Evolutionary conservation across 2,113 vertebrate species (phyloP), one percentile per base, ranked within the genome.

Genomic region (Toxostoma redivivum): DNA sequence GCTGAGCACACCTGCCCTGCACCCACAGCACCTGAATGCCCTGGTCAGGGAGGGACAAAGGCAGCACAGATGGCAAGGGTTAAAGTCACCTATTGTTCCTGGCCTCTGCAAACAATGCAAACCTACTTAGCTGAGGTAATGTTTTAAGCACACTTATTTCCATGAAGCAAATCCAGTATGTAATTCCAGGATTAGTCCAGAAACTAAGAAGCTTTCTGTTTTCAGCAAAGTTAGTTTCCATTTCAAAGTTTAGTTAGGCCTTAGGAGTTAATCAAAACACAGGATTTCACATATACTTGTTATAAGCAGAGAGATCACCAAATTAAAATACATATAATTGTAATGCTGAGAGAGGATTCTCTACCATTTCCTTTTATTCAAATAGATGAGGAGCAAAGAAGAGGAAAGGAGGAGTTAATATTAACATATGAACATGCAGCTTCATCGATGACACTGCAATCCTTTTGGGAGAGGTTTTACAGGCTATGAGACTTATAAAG

Each of bases 101-200:
- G 42, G 38, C 72, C 79, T 76, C 83, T 76, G 58, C 61, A 81
- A 87, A 95, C 86, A 92, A 67, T 35, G 37, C 73, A 89, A 76
- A 79, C 72, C 57, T 58, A 69, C 93, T 94, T 37, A 97, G 65
- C 0, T 0, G 78, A 83, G 65, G 81, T 69, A 92, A 89, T 86
- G 94, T 95, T 95, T 92, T 69, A 94, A 94, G 65, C 77, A 53
- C 73, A 5, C 62, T 93, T 92, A 81, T 79, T 95, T 92, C 93
- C 84, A 86, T 87, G 37, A 92, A 85, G 83, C 77, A 95, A 97
- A 96, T 87, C 88, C 91, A 91, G 73, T 87, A 65, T 79, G 91
- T 94, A 97, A 95, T 95, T 96, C 94, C 57, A 74, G 94, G 95
- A 97, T 92, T 89, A 95, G 69, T 27, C 73, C 22, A 33, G 89